Evolutionary conservation across 35 echinoderm and acorn worm species (phyloP).

Genomic region (Ophiothrix spiculata): DNA sequence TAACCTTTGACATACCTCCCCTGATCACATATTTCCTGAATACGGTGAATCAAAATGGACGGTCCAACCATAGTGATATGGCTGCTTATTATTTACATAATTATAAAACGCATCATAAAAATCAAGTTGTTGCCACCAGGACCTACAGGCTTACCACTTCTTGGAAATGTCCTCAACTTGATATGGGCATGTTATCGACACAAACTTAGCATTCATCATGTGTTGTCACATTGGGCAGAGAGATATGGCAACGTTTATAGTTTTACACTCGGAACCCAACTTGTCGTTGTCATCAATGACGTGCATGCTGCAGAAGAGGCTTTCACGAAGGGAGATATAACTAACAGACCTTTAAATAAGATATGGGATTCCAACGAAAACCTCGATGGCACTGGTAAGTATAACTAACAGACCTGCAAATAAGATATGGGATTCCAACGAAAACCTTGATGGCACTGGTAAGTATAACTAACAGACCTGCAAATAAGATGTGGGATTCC

Average conservation of each 20-base stretch:
- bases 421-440: too few relatives aligned
- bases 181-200: background rate
- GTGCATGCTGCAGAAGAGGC: background rate
- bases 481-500: too few relatives aligned
- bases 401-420: too few relatives aligned
- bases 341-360: background rate
- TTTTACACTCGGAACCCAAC: background rate
- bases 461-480: too few relatives aligned
- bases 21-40: too few relatives aligned
- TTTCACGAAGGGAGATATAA: background rate
- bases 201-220: background rate
- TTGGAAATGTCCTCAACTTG: background rate
- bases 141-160: background rate
- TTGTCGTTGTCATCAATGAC: background rate
- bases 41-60: slow-evolving; percentile 2
- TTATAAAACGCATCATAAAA: background rate
- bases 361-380: background rate
- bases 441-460: too few relatives aligned
- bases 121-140: background rate
- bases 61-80: background rate
- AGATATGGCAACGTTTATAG: background rate
- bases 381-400: background rate
- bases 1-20: too few relatives aligned
- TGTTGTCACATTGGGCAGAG: background rate
- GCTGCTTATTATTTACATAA: background rate